Conservation (phyloP, 2,888 invertebrate genomes). For the Dinocampus coccinellae region DNA sequence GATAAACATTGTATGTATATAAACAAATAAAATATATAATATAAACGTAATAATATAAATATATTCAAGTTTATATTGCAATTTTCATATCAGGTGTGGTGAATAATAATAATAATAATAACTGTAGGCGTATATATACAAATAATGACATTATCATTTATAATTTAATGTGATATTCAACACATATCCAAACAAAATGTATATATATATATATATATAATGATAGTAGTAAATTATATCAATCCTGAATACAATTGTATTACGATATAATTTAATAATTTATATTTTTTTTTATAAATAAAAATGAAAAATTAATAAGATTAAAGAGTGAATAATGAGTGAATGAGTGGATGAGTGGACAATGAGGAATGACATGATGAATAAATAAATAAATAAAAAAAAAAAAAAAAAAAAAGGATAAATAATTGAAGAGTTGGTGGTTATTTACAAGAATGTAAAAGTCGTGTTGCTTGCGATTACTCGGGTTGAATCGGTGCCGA, state of each 20-base stretch:
- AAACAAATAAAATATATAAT: no score
- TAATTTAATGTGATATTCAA: neutral
- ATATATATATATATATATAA: no score
- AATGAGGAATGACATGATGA: no score
- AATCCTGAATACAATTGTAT: no score
- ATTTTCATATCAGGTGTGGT: neutral
- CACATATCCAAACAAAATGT: neutral
- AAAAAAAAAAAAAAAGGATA: neutral
- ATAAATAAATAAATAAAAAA: neutral
- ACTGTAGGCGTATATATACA: neutral
- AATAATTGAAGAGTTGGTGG: conserved; percentile 5
- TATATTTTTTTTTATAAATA: no score
- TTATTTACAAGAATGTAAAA: conserved; percentile 50
- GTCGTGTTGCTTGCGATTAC: conserved; percentile 48
- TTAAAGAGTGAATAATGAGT: no score
- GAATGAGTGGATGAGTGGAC: no score
- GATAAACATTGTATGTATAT: no score
- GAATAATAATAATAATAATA: neutral
- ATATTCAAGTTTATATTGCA: neutral
- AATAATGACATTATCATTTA: neutral
- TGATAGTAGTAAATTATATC: no score
- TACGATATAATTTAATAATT: no score
- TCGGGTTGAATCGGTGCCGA: conserved; percentile 59
- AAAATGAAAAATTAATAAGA: no score
- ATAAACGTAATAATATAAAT: no score